Evolutionary conservation across 2,888 invertebrate species (phyloP).

Genomic region (Dryobotodes eremita): DNA sequence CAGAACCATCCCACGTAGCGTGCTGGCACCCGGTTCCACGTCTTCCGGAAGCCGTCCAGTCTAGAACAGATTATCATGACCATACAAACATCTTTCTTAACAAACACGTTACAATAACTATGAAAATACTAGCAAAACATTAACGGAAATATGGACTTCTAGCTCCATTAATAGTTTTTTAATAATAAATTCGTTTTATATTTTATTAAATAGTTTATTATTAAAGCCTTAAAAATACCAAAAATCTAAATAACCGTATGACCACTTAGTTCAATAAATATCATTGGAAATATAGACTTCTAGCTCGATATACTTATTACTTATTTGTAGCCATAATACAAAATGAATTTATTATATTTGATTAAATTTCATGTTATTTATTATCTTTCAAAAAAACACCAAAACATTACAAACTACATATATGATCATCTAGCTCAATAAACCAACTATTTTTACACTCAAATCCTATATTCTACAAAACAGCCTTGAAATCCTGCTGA

Average conservation of each 20-base stretch:
- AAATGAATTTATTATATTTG: neutral
- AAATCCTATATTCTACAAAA: neutral
- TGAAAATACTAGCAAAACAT: neutral
- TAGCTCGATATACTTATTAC: neutral
- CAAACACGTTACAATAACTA: slow-evolving; percentile 10
- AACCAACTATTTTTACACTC: neutral
- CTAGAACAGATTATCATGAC: slow-evolving; percentile 29
- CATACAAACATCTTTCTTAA: slow-evolving; percentile 10
- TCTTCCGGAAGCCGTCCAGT: slow-evolving; percentile 47
- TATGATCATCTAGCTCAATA: neutral
- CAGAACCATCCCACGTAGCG: slow-evolving; percentile 15
- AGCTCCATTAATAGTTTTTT: neutral
- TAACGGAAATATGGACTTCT: neutral
- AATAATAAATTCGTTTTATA: neutral
- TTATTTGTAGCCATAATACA: neutral
- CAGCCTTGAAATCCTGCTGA: slow-evolving; percentile 48
- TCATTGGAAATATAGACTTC: neutral
- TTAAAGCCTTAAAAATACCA: neutral
- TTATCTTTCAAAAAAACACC: neutral
- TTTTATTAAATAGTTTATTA: neutral
- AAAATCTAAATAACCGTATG: neutral
- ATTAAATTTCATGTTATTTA: neutral
- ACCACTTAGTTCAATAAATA: neutral
- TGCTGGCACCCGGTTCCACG: slow-evolving; percentile 16
- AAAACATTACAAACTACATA: neutral